These are phyloP conservation scores for Tryphoninae sp. DNA, from an alignment of 2,888 invertebrate genomes.

Conservation along the genomic window DNA sequence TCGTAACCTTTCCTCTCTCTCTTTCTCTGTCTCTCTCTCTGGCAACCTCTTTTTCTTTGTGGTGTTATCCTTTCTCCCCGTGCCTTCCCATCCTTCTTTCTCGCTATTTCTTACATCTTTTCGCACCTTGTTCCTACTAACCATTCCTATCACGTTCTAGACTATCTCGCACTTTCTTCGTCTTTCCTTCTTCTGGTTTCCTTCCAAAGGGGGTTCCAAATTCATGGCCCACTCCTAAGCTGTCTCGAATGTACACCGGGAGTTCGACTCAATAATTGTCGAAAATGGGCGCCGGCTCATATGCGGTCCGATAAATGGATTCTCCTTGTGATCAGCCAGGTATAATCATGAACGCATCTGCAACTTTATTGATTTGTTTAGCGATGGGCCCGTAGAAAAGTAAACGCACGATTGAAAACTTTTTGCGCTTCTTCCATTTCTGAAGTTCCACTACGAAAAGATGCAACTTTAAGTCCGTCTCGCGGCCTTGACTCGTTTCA, in stretches of 20 bases:
- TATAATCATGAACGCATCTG: not conserved
- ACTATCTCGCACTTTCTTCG: conserved; percentile 32
- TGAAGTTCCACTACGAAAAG: not conserved
- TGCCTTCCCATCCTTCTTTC: conserved; percentile 22
- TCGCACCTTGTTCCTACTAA: conserved; percentile 33
- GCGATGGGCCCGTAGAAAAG: not conserved
- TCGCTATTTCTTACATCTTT: conserved; percentile 9
- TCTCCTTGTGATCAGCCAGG: not conserved
- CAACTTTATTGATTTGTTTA: not conserved
- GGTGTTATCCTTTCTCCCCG: conserved; percentile 6
- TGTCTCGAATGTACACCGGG: not conserved
- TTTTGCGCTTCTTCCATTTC: not conserved
- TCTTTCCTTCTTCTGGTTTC: conserved; percentile 34
- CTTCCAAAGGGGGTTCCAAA: not conserved
- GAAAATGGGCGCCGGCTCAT: not conserved
- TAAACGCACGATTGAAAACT: not conserved
- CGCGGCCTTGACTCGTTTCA: conserved; percentile 19
- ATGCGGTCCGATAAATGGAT: not conserved
- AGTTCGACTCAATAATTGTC: not conserved
- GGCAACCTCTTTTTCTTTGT: conserved; percentile 26
- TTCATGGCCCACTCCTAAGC: conserved; percentile 10
- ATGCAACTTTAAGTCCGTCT: conserved; percentile 23
- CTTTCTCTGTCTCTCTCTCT: conserved; percentile 23
- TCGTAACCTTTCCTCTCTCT: conserved; percentile 46
- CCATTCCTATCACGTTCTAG: conserved; percentile 55